Percentiles rank a stretch among this genome's conserved stretches.
Evolutionary conservation across 2,113 vertebrate genomes (phyloP).

Genomic region (Gorsachius goisagi): DNA sequence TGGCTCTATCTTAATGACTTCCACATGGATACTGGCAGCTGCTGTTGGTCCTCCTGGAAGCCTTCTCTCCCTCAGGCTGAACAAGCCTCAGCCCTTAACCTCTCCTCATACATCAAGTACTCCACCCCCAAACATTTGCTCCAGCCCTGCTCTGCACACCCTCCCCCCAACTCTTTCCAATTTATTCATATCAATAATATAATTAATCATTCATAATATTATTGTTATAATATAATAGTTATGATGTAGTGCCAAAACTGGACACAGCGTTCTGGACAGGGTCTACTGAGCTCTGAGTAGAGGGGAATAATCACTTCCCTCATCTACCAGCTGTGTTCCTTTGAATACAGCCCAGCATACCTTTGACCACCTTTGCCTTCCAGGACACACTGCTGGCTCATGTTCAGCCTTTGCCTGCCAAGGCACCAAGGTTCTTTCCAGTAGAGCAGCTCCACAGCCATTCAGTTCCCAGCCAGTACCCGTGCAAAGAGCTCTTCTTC

Average conservation of each 20-base stretch:
- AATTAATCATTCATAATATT: background rate
- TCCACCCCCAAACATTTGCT: background rate
- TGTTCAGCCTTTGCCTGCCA: background rate
- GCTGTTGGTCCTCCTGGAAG: fast-evolving
- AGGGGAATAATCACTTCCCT: background rate
- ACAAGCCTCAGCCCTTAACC: background rate
- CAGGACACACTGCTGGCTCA: fast-evolving
- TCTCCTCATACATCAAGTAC: background rate
- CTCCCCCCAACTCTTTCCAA: fast-evolving
- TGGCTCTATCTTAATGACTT: background rate
- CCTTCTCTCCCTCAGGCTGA: background rate
- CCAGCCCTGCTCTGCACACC: fast-evolving
- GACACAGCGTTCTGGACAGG: background rate
- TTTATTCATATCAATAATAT: background rate
- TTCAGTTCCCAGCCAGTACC: background rate
- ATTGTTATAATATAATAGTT: background rate
- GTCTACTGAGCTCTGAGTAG: background rate
- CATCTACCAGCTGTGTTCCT: background rate
- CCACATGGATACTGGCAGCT: background rate
- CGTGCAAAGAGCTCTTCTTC: background rate
- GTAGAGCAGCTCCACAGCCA: background rate
- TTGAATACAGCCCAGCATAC: background rate
- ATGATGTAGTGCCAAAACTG: background rate
- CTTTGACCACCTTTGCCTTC: background rate
- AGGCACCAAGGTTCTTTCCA: background rate